Conservation (phyloP, 2,888 invertebrate species). For the Idaea dimidiata region DNA sequence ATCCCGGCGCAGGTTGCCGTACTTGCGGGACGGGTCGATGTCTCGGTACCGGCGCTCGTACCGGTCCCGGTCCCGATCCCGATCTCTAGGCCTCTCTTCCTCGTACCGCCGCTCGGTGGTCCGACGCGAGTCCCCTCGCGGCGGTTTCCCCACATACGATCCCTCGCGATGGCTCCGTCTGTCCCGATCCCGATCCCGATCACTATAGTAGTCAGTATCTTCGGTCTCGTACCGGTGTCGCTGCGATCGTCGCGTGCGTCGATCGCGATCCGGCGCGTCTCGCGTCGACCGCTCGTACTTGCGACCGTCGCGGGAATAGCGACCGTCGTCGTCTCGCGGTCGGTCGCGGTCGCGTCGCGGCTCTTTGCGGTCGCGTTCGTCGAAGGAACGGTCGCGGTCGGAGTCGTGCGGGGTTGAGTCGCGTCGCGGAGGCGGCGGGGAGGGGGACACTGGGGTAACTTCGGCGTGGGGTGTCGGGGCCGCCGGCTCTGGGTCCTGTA, state of each 20-base stretch:
- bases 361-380: slow-evolving; percentile 40
- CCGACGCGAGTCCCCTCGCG: slow-evolving; percentile 52
- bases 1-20: slow-evolving; percentile 53
- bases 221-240: slow-evolving; percentile 83
- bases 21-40: slow-evolving; percentile 61
- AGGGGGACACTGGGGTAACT: too few species aligned
- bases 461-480: too few species aligned
- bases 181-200: slow-evolving; percentile 81
- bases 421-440: slow-evolving; percentile 55
- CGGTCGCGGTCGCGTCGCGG: slow-evolving; percentile 46
- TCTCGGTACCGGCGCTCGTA: slow-evolving; percentile 59
- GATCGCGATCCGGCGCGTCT: slow-evolving; percentile 47
- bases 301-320: slow-evolving; percentile 58
- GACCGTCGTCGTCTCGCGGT: slow-evolving; percentile 51
- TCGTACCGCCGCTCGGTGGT: slow-evolving; percentile 49
- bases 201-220: slow-evolving; percentile 85
- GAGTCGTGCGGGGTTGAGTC: slow-evolving; percentile 71
- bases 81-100: slow-evolving; percentile 38
- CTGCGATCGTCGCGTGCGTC: slow-evolving; percentile 41
- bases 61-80: slow-evolving; percentile 39
- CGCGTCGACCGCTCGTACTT: slow-evolving; percentile 58
- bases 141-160: slow-evolving; percentile 67
- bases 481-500: slow-evolving; percentile 56
- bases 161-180: slow-evolving; percentile 78
- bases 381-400: slow-evolving; percentile 63